A percentile compares a stretch with the other conserved stretches of the same genome.
Evolutionary conservation across 2,797 vertebrate genomes (phyloP).

Genomic region (Orestias chungarensis): DNA sequence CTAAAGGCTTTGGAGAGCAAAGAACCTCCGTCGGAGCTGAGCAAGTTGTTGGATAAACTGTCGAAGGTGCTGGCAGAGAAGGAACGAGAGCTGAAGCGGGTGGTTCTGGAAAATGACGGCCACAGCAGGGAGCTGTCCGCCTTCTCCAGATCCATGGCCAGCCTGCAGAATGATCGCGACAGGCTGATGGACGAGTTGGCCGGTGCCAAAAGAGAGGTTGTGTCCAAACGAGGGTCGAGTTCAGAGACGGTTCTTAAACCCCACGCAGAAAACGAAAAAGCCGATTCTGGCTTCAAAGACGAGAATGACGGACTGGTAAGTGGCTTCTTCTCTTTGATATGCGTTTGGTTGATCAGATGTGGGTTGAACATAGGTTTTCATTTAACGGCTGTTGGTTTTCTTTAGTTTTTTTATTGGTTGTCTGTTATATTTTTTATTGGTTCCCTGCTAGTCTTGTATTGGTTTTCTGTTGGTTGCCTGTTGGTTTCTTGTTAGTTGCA

Average conservation of each 20-base stretch:
- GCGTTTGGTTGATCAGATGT: slow-evolving; percentile 42
- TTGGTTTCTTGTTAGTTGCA: background rate
- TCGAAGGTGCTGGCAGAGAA: slow-evolving; percentile 72
- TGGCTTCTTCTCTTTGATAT: slow-evolving; percentile 61
- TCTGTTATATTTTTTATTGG: background rate
- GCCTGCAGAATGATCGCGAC: slow-evolving; percentile 88
- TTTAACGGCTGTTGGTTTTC: background rate
- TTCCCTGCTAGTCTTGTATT: background rate
- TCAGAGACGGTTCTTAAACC: slow-evolving; percentile 29
- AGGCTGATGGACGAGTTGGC: slow-evolving; percentile 82
- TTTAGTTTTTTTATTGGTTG: background rate
- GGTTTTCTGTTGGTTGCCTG: background rate
- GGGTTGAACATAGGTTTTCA: background rate
- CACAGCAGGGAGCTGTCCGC: slow-evolving; percentile 82
- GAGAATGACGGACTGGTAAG: slow-evolving; percentile 78
- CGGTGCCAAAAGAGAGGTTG: slow-evolving; percentile 69
- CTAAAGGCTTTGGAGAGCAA: slow-evolving; percentile 70
- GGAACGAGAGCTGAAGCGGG: slow-evolving; percentile 76
- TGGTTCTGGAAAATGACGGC: slow-evolving; percentile 69
- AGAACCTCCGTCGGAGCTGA: slow-evolving; percentile 67
- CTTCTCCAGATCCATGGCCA: slow-evolving; percentile 88
- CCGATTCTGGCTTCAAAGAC: slow-evolving; percentile 53
- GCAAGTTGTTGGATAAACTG: slow-evolving; percentile 71
- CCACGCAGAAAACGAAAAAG: slow-evolving; percentile 60
- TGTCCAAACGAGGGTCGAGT: slow-evolving; percentile 66